These are phyloP conservation scores for Heteronetta atricapilla DNA, from an alignment of 2,113 vertebrate genomes.

Conservation along the genomic window DNA sequence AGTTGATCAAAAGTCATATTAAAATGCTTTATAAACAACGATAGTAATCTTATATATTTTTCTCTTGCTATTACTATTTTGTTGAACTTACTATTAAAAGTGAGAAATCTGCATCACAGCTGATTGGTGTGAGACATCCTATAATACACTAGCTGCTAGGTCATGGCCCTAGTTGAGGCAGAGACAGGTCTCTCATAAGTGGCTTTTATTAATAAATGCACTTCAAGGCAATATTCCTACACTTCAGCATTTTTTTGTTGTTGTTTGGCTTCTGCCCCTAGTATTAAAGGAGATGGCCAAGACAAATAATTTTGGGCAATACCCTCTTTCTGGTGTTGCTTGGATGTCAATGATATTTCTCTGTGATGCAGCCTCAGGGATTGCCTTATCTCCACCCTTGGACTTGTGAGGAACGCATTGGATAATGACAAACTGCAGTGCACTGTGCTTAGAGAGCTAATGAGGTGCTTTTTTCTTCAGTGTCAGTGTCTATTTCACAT, in stretches of 20 bases:
- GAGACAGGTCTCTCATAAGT: neutral
- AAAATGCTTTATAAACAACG: neutral
- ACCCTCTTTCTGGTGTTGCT: neutral
- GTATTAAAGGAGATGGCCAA: neutral
- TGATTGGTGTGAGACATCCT: neutral
- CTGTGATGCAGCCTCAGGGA: neutral
- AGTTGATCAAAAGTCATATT: neutral
- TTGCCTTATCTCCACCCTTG: neutral
- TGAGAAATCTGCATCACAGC: neutral
- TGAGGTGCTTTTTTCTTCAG: slow-evolving; percentile 63
- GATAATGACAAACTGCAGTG: slow-evolving; percentile 59
- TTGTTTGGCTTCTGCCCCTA: neutral
- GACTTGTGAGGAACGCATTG: slow-evolving; percentile 22
- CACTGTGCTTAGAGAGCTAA: slow-evolving; percentile 64
- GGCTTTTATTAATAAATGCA: neutral
- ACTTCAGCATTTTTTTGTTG: neutral
- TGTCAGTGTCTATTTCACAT: neutral
- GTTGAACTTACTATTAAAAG: neutral
- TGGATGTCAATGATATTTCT: neutral
- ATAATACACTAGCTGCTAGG: neutral
- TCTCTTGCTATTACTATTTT: neutral
- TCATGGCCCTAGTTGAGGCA: neutral
- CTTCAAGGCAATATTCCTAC: neutral
- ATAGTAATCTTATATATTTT: neutral
- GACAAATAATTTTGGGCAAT: neutral